Base-by-base conservation (phyloP, 1,140 invertebrate species). In the Drosophila ironensis region DNA sequence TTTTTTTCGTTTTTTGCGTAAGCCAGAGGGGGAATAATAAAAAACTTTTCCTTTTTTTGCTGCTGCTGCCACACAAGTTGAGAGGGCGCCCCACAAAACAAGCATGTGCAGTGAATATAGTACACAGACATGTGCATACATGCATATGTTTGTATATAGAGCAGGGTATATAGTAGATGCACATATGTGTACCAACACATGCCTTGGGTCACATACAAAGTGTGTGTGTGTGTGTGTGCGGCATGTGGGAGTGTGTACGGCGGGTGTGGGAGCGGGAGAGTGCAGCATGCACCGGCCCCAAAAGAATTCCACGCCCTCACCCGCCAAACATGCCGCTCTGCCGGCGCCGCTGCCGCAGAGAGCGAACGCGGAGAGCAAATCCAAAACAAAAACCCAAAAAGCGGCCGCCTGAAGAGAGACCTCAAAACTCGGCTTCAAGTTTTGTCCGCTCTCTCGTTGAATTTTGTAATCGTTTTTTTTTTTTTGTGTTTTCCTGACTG, bases 231-330 rank as follows among this genome's bases (percentile, higher is more conserved):
- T 30, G n/a, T 30, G 5, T 30, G 25, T 9, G 25, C n/a, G 2
- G n/a, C 11, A 19, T 22, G 16, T 50, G 22, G n/a, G n/a, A n/a
- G n/a, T 35, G 0, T 27, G 7, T 27, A n/a, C n/a, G n/a, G 7
- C n/a, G 25, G n/a, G 11, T 30, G n/a, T 30, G 5, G n/a, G 25
- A 27, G 25, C n/a, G 2, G n/a, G n/a, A n/a, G 20, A 56, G 68
- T 77, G 68, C 74, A 77, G 73, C 68, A 77, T 78, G 74, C 74
- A 80, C 68, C 75, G 75, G 72, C 67, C 64, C 50, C 64, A 75
- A 69, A 56, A 56, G 54, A 70, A 70, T 70, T 70, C 66, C 66
- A 70, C 66, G 52, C 66, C 66, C 66, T 70, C 66, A 33, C 64
- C 53, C 53, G 20, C 44, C 27, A 63, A 47, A 48, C 56, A 37